These are phyloP conservation scores for Watsonalla cultraria DNA, from an alignment of 2,888 invertebrate genomes.

Conservation along the genomic window DNA sequence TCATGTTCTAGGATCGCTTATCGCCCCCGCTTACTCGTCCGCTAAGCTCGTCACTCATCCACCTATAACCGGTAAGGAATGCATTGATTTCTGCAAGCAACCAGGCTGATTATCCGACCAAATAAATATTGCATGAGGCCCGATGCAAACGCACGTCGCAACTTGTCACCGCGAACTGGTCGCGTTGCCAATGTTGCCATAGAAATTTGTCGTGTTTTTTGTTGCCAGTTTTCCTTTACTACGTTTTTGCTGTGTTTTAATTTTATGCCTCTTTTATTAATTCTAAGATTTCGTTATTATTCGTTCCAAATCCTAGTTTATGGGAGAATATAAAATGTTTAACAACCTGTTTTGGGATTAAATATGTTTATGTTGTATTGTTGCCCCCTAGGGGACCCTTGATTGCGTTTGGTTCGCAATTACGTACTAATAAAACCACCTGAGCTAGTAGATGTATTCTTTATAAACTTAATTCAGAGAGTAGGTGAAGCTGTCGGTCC, in stretches of 20 bases:
- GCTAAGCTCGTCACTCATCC: conserved; percentile 4
- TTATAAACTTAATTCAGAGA: no score
- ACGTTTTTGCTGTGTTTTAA: not conserved
- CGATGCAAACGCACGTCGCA: conserved; percentile 11
- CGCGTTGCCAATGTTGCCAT: conserved; percentile 4
- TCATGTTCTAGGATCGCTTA: not conserved
- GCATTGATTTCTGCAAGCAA: conserved; percentile 39
- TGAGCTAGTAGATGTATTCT: not conserved
- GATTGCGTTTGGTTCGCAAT: not conserved
- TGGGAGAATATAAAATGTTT: not conserved
- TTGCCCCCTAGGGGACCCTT: not conserved
- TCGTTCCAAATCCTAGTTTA: not conserved
- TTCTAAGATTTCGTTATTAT: not conserved
- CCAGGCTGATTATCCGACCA: conserved; percentile 30
- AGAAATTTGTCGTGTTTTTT: conserved; percentile 2
- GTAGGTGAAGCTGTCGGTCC: no score
- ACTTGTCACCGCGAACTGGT: conserved; percentile 9
- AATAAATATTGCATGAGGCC: conserved; percentile 54
- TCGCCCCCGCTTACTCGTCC: conserved; percentile 2
- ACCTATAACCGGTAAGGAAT: conserved; percentile 28
- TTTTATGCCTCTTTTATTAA: not conserved
- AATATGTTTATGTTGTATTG: not conserved
- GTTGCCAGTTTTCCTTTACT: not conserved
- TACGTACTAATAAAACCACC: not conserved
- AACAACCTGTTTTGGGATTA: not conserved